Base-by-base conservation (phyloP, 2,797 vertebrate genomes). In the Tadarida brasiliensis region DNA sequence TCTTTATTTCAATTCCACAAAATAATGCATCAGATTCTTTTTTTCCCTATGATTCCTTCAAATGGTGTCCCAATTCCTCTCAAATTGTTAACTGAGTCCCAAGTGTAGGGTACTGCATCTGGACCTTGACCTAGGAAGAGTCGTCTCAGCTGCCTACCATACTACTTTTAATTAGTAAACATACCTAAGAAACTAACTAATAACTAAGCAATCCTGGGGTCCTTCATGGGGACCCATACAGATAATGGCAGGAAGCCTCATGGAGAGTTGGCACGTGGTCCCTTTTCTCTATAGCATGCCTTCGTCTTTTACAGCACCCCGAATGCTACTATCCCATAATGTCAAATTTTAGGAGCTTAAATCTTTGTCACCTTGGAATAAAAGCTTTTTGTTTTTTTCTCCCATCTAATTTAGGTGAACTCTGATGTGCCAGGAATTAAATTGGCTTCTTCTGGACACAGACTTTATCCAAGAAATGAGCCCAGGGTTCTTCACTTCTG, bases 401-500 rank as follows among this genome's bases (percentile, higher is more conserved):
- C 35, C 35, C 30, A 3, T 65, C 33, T 68, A 65, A 88, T 35
- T 94, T 35, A 84, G 54, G 77, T 63, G 20, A 90, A 87, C 74
- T 90, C 11, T 33, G 33, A 83, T 47, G 8, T 57, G 33, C n/a
- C 30, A 87, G 30, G 54, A 89, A n/a, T 76, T 70, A 92, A 59
- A 70, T 0, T 80, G 51, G 30, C 35, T 86, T 92, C 57, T 70
- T 91, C 63, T 35, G 15, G n/a, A 14, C 39, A 94, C 3, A 78
- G 82, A 67, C 20, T 84, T 39, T 65, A 85, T 70, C 22, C 0
- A 71, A 70, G n/a, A 91, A 78, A 81, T 56, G 33, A 63, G 15
- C 7, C 39, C 39, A 49, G 47, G n/a, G 14, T 44, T 81, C 81
- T 92, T 68, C 12, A 44, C 84, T 90, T 84, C 85, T 94, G 88